Base-by-base conservation (phyloP, 2,113 vertebrate genomes). In the Anguilla rostrata region DNA sequence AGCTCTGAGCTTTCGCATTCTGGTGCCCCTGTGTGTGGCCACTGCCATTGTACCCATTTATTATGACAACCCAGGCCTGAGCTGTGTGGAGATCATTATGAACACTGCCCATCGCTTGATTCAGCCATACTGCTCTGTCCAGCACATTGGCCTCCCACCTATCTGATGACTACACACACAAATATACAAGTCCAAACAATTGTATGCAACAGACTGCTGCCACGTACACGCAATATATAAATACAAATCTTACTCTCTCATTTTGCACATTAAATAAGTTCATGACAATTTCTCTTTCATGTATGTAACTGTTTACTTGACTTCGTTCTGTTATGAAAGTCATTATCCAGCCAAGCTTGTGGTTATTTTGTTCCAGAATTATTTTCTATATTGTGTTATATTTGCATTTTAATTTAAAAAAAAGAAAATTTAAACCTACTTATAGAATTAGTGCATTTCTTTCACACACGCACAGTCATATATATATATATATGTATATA, bases 41-140 rank as follows among this genome's bases (percentile, higher is more conserved):
- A 34, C 16, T 20, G 26, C 46, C 81, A 53, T 82, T 14, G n/a
- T 15, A 9, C n/a, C 81, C 20, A 3, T 22, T 20, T 53, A 29
- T 46, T 82, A 43, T 29, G 81, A 53, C 81, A 82, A 49, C n/a
- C 26, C 49, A n/a, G 43, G 46, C 22, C 81, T 82, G 26, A 82
- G 12, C 81, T 82, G 46, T n/a, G n/a, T 26, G 9, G 81, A 82
- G 20, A 53, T 82, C 46, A 39, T 80, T 1, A 18, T 14, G 39
- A 40, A 41, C 78, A 12, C 18, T 18, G 43, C 49, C 49, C 43
- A 43, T 15, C 41, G 46, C 81, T 56, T 82, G 81, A 15, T 82
- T 46, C 43, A 53, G 43, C n/a, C 43, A 29, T 53, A 56, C 81
- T 56, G 6, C 46, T 56, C 43, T 34, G 26, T 49, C 43, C 81